A percentile compares a stretch with the other conserved stretches of the same genome.
Conservation (phyloP, 2,797 vertebrate species). For the Oophaga sylvatica region DNA sequence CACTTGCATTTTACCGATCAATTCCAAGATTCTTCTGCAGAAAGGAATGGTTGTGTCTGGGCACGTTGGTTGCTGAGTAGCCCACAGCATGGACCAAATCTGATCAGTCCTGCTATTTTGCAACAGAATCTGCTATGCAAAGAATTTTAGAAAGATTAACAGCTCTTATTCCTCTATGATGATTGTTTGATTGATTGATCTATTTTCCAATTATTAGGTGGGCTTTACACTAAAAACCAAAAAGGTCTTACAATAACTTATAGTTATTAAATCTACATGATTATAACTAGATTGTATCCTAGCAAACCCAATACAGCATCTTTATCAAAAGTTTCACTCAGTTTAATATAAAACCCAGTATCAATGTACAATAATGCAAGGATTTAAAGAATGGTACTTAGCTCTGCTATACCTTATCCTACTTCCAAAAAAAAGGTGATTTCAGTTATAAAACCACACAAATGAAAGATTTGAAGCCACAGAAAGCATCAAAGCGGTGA, state of each 20-base stretch:
- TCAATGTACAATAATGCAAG: slow-evolving; percentile 28
- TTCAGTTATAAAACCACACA: slow-evolving; percentile 58
- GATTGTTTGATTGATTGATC: too few species aligned
- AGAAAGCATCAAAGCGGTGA: slow-evolving; percentile 59
- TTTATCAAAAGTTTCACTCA: background rate
- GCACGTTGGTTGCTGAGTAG: too few species aligned
- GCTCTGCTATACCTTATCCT: slow-evolving; percentile 38
- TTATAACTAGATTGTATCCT: background rate
- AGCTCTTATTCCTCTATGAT: too few species aligned
- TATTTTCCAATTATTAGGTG: background rate
- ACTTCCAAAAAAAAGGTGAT: slow-evolving; percentile 51
- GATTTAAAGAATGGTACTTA: slow-evolving; percentile 36
- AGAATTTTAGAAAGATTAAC: too few species aligned
- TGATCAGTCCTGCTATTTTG: too few species aligned
- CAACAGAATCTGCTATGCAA: too few species aligned
- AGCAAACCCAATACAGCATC: background rate
- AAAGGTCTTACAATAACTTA: background rate
- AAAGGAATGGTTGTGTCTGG: too few species aligned
- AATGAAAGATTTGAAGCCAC: slow-evolving; percentile 58
- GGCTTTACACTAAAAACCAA: background rate
- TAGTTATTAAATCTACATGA: too few species aligned
- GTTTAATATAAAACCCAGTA: background rate
- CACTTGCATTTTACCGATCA: too few species aligned
- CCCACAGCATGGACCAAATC: too few species aligned
- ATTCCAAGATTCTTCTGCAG: too few species aligned